A percentile compares a stretch with the other conserved stretches of the same genome.
phyloP scores from a whole-genome alignment of 1,140 invertebrate species.

The Manduca sexta region DNA sequence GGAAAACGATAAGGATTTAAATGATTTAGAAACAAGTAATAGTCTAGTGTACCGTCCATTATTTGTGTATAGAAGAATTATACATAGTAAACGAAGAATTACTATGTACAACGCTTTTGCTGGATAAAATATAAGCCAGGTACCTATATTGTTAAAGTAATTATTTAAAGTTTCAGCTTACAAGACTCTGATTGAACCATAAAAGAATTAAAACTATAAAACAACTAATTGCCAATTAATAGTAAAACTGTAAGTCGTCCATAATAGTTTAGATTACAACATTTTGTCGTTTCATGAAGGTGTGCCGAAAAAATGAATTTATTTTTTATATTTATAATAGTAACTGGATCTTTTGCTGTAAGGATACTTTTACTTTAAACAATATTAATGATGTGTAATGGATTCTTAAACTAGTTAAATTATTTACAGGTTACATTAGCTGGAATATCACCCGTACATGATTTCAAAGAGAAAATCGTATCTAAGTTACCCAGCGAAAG shows the following conservation, averaged over 20 bases:
- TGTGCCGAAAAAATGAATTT: neutral
- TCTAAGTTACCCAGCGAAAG: conserved; percentile 30
- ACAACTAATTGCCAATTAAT: neutral
- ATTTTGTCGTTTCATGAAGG: no score
- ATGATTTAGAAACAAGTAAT: conserved; percentile 28
- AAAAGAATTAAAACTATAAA: neutral
- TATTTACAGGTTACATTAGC: conserved; percentile 29
- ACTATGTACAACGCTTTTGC: conserved; percentile 61
- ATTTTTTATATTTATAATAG: neutral
- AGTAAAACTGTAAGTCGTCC: neutral
- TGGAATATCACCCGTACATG: conserved; percentile 57
- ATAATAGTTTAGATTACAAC: no score
- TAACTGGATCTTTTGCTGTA: conserved; percentile 6
- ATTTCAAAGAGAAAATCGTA: conserved; percentile 43
- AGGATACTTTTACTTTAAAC: neutral
- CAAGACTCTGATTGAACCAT: neutral
- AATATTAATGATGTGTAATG: neutral
- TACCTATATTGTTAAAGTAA: neutral
- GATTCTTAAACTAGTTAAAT: neutral
- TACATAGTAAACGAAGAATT: conserved; percentile 51
- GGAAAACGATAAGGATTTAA: conserved; percentile 1
- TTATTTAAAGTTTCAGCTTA: neutral
- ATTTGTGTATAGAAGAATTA: conserved; percentile 50
- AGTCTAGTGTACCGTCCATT: conserved; percentile 47
- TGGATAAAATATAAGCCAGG: conserved; percentile 26